These are phyloP conservation scores for Apotomis capreana DNA, from an alignment of 2,888 invertebrate genomes.

Conservation along the genomic window DNA sequence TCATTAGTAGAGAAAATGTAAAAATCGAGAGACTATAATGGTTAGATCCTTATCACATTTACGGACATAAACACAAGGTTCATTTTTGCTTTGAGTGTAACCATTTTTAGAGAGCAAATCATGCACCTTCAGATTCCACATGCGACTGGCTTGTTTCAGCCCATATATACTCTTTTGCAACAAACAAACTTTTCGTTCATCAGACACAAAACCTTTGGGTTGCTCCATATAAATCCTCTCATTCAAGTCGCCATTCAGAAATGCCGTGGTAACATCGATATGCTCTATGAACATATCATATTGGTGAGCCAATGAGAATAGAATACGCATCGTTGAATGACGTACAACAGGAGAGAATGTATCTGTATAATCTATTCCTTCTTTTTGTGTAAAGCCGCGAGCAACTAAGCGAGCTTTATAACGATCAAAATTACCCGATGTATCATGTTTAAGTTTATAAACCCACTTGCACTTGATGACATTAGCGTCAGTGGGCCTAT, in stretches of 20 bases:
- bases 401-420: slow-evolving; percentile 3
- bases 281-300: slow-evolving; percentile 16
- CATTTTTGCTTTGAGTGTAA: slow-evolving; percentile 28
- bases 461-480: slow-evolving; percentile 44
- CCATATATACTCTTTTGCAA: slow-evolving; percentile 37
- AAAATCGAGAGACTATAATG: slow-evolving; percentile 46
- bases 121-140: slow-evolving; percentile 46
- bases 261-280: not conserved
- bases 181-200: slow-evolving; percentile 42
- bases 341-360: slow-evolving; percentile 38
- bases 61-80: slow-evolving; percentile 28
- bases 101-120: slow-evolving; percentile 39
- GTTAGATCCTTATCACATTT: slow-evolving; percentile 32
- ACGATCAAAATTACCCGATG: slow-evolving; percentile 12
- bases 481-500: slow-evolving; percentile 31
- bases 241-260: slow-evolving; percentile 1
- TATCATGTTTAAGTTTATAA: slow-evolving; percentile 40
- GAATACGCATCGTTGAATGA: not conserved
- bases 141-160: slow-evolving; percentile 46
- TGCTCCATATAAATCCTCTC: not conserved
- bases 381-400: not conserved
- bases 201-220: not conserved
- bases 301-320: slow-evolving; percentile 29
- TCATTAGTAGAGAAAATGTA: slow-evolving; percentile 38
- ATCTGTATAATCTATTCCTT: slow-evolving; percentile 29